phyloP scores from a whole-genome alignment of 2,113 vertebrate species.

The Aspiorhynchus laticeps region DNA sequence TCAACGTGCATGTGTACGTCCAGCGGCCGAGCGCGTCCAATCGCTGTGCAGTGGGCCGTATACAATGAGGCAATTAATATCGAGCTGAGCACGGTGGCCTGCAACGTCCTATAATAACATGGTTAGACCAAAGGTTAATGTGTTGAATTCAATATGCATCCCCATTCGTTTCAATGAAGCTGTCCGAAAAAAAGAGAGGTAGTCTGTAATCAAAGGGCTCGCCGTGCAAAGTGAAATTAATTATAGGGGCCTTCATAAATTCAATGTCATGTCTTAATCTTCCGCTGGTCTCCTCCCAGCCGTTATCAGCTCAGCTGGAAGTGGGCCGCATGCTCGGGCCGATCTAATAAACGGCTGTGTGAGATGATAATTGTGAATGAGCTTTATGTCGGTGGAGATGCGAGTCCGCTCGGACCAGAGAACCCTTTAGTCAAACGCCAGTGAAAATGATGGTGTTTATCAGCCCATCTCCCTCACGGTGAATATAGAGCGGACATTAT shows the following conservation, averaged over 20 bases:
- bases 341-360: conserved; percentile 62
- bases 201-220: conserved; percentile 70
- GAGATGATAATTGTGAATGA: conserved; percentile 68
- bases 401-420: neutral
- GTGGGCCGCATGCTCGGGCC: conserved; percentile 54
- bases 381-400: conserved; percentile 45
- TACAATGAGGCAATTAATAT: conserved; percentile 74
- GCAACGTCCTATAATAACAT: conserved; percentile 77
- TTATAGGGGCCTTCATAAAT: conserved; percentile 80
- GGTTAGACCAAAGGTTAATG: conserved; percentile 82
- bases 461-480: conserved; percentile 22
- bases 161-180: conserved; percentile 77
- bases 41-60: neutral
- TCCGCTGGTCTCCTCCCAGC: conserved; percentile 65
- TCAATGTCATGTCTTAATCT: conserved; percentile 81
- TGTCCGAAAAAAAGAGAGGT: conserved; percentile 57
- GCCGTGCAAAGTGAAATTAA: conserved; percentile 78
- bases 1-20: neutral
- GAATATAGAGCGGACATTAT: conserved; percentile 39
- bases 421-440: conserved; percentile 33
- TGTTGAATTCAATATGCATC: conserved; percentile 76
- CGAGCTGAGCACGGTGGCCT: conserved; percentile 68
- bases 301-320: conserved; percentile 51
- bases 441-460: conserved; percentile 46
- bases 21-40: neutral